Evolutionary conservation across 2,113 vertebrate genomes (phyloP), one percentile per base, ranked within the genome.

Genomic region (Leucosticte australis): DNA sequence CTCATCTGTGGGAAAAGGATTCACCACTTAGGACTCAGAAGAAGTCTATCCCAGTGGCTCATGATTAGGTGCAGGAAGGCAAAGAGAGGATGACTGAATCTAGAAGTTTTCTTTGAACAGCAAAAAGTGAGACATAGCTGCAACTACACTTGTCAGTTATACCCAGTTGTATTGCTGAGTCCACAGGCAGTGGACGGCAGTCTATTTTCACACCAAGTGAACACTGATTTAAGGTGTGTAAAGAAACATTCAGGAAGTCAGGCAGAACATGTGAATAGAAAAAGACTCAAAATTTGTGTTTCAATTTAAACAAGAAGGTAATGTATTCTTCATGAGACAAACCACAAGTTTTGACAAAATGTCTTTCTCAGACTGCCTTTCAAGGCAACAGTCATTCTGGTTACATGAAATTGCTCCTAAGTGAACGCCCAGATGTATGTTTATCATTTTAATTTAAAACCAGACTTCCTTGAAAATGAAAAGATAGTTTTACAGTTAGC

Each of bases 391-490:
- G 42, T 77, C 70, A 76, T 56, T 76, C 92, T 92, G 85, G 75
- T 90, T 80, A 63, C 64, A 59, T 69, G 65, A 80, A 92, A 88
- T 93, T 93, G 59, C 76, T 75, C 50, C 30, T 77, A 95, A 94
- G 89, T 89, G 79, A 94, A 96, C 9, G 39, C 10, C 73, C 88
- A 95, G 76, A 90, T 95, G 79, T 62, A 93, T 75, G 83, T 89
- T 94, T 95, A 92, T 65, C 62, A 92, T 94, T 67, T 85, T 65
- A n/a, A 49, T 73, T 88, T 80, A 83, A 95, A 90, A 92, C 46
- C 79, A 93, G 57, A 90, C 86, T 83, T 94, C 83, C 83, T 55
- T 90, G 76, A 74, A 93, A 92, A 94, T 77, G 86, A 90, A 67
- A 87, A 90, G 26, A 73, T 63, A 74, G 39, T 39, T 80, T 86